phyloP scores from a whole-genome alignment of 2,888 invertebrate species.

The Nymphalis c-album region DNA sequence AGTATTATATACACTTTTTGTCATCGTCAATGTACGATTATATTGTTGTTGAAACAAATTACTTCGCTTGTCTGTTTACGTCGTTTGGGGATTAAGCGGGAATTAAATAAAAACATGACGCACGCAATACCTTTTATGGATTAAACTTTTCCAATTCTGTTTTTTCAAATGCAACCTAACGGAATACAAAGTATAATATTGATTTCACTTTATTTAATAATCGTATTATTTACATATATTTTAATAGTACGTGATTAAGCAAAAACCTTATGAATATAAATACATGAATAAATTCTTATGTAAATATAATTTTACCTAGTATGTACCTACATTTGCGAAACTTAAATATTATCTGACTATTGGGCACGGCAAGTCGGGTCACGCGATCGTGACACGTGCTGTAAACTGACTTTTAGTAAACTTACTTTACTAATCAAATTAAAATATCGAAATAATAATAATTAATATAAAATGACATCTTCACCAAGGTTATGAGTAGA shows the following conservation, averaged over 20 bases:
- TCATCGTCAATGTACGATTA: background rate
- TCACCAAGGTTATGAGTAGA: constrained; percentile 25
- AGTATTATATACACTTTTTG: too few relatives aligned
- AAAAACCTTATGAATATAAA: too few relatives aligned
- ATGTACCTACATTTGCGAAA: constrained; percentile 52
- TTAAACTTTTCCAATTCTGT: constrained; percentile 19
- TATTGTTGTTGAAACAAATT: background rate
- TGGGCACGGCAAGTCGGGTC: constrained; percentile 69
- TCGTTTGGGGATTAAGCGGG: constrained; percentile 7
- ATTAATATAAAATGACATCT: background rate
- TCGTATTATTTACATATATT: too few relatives aligned
- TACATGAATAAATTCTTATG: too few relatives aligned
- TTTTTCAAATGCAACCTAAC: constrained; percentile 6
- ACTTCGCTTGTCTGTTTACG: background rate
- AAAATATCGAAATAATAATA: constrained; percentile 2
- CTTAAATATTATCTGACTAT: constrained; percentile 65
- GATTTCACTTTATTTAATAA: too few relatives aligned
- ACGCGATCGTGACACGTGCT: constrained; percentile 59
- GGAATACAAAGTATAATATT: too few relatives aligned
- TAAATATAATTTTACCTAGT: constrained; percentile 1
- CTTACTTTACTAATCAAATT: constrained; percentile 12
- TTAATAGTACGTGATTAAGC: too few relatives aligned
- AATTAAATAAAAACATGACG: constrained; percentile 28
- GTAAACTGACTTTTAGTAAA: constrained; percentile 17
- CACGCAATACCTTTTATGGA: constrained; percentile 21